These are phyloP conservation scores for Crotalus viridis DNA, from an alignment of 2,113 vertebrate species.

Conservation along the genomic window DNA sequence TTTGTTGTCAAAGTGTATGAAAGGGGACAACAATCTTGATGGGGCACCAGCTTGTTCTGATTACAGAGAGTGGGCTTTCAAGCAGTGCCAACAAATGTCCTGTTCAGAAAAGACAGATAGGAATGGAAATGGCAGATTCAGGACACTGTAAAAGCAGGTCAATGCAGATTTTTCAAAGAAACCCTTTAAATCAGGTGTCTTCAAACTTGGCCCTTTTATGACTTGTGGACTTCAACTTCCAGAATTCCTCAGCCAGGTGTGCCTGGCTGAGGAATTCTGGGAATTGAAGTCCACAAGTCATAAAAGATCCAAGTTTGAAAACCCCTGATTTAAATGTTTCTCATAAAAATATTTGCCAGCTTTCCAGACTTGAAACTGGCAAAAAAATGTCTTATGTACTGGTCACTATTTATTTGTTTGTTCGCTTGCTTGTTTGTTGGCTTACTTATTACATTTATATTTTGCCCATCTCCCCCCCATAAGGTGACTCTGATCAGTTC, in stretches of 20 bases:
- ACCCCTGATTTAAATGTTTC: background rate
- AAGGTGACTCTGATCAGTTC: background rate
- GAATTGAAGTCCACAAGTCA: too few relatives aligned
- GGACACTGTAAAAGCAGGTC: background rate
- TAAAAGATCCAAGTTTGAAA: too few relatives aligned
- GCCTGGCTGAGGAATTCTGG: too few relatives aligned
- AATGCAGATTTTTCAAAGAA: background rate
- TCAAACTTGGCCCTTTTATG: too few relatives aligned
- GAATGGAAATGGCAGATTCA: background rate
- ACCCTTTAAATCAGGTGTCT: background rate
- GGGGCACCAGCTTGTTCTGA: background rate
- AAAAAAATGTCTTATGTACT: background rate
- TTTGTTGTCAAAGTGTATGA: slow-evolving; percentile 6
- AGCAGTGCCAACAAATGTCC: background rate
- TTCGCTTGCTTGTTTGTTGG: background rate
- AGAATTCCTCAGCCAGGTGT: too few relatives aligned
- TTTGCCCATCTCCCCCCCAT: background rate
- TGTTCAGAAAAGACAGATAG: slow-evolving; percentile 11
- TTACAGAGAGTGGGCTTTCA: background rate
- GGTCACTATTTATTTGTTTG: background rate
- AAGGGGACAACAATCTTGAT: background rate
- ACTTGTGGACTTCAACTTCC: too few relatives aligned
- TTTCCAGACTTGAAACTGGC: background rate
- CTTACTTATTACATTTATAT: background rate
- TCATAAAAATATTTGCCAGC: background rate